A percentile compares a stretch with the other conserved stretches of the same genome.
Evolutionary conservation across 1,140 invertebrate genomes (phyloP).

Genomic region (Zaprionus tsacasi): DNA sequence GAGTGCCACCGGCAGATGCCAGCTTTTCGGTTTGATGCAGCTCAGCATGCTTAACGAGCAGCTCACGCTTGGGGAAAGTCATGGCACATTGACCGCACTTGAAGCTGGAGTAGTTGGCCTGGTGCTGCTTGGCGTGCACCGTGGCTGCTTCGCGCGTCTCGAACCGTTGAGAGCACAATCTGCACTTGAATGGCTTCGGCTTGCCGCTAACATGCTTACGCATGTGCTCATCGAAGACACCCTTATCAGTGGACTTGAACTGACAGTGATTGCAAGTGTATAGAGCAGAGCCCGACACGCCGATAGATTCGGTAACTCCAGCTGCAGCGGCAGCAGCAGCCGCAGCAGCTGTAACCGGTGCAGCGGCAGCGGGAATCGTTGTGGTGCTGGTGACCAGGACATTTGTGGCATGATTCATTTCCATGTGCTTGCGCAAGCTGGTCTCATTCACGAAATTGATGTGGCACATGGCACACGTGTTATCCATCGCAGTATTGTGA

Average conservation of each 20-base stretch:
- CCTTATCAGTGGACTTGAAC: conserved; percentile 82
- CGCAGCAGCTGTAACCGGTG: conserved; percentile 61
- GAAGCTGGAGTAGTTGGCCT: conserved; percentile 80
- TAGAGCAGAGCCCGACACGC: conserved; percentile 53
- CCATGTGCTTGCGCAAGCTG: conserved; percentile 83
- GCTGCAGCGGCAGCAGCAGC: conserved; percentile 59
- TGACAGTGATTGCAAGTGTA: conserved; percentile 81
- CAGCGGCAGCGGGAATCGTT: conserved; percentile 70
- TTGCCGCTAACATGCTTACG: conserved; percentile 76
- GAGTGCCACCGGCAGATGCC: conserved; percentile 33
- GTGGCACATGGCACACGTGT: conserved; percentile 80
- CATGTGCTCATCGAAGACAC: conserved; percentile 77
- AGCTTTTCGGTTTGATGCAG: conserved; percentile 63
- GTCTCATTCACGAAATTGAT: conserved; percentile 81
- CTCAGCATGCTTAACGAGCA: conserved; percentile 81
- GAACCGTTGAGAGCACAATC: conserved; percentile 80
- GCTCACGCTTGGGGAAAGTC: conserved; percentile 80
- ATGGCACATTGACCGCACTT: conserved; percentile 83
- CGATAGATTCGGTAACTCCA: conserved; percentile 42
- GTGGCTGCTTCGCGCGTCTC: conserved; percentile 81
- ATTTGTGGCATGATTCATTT: conserved; percentile 82
- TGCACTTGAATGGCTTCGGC: conserved; percentile 83
- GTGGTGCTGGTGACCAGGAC: conserved; percentile 80
- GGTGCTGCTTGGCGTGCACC: conserved; percentile 82
- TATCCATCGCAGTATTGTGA: conserved; percentile 79